Evolutionary conservation across 2,797 vertebrate species (phyloP), one percentile per base, ranked within the genome.

Genomic region (Limosa lapponica): DNA sequence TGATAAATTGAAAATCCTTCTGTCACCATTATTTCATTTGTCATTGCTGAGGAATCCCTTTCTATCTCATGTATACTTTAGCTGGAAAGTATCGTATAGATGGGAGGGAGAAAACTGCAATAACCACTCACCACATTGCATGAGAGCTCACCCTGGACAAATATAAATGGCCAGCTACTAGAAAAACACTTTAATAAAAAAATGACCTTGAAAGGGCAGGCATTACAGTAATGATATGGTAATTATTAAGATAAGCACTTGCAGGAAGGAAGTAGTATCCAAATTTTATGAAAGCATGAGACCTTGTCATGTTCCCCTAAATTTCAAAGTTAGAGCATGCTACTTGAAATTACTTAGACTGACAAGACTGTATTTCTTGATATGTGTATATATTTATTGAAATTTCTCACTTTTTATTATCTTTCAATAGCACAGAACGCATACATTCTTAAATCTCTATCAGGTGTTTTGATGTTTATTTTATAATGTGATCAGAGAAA

Each of bases 1-100:
- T 72, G 85, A 88, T 79, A 96, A 89, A 91, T 34, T 91, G 73
- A 82, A 95, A 96, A 94, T 54, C 46, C 66, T 92, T 73, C 86
- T 90, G 86, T 51, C 90, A 89, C 54, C 36, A 61, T 78, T 86
- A 94, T 93, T 94, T 72, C 46, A 93, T 84, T 89, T 95, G 55
- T 86, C 88, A 72, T 44, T 75, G 32, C 69, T 72, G 73, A 95
- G 80, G 81, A 93, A 93, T 86, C 62, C 80, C n/a, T 71, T 86
- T 91, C 67, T 12, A 37, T 82, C 65, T 78, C 77, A 41, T 5
- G 4, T 85, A 30, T 30, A 61, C 61, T 93, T 81, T 54, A 90
- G 41, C 15, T 65, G 39, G 62, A 71, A 91, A 81, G 13, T 24
- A 62, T 58, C 2, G 0, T 39, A 46, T 7, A 69, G 41, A 81